Evolutionary conservation across 1,140 invertebrate species (phyloP).

Genomic region (Aphelenchoides avenae): DNA sequence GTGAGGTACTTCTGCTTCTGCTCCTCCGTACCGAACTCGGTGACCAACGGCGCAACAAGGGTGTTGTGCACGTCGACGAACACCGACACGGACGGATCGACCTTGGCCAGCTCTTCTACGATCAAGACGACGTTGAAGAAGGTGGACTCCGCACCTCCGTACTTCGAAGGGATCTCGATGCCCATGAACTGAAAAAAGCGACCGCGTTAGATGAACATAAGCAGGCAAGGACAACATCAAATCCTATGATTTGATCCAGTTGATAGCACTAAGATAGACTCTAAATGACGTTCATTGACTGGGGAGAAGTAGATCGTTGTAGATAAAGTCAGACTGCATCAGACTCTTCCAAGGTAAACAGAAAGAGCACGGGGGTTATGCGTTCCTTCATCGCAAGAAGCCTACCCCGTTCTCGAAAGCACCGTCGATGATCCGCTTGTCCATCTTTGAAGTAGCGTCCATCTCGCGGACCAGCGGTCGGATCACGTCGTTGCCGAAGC

Average conservation of each 20-base stretch:
- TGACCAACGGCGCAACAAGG: conserved; percentile 72
- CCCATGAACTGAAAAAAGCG: conserved; percentile 77
- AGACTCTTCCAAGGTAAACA: too few relatives aligned
- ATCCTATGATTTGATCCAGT: too few relatives aligned
- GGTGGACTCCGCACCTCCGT: conserved; percentile 77
- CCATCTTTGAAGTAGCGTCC: conserved; percentile 79
- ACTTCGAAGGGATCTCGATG: conserved; percentile 78
- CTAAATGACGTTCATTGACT: too few relatives aligned
- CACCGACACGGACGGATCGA: conserved; percentile 79
- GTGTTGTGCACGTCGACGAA: conserved; percentile 73
- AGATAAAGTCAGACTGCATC: too few relatives aligned
- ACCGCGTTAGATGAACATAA: too few relatives aligned
- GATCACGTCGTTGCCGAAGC: conserved; percentile 78
- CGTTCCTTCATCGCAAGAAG: too few relatives aligned
- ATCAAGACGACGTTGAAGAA: conserved; percentile 83
- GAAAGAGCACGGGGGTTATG: too few relatives aligned
- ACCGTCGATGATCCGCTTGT: conserved; percentile 69
- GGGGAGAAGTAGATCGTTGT: too few relatives aligned
- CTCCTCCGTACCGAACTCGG: conserved; percentile 64
- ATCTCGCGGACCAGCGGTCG: conserved; percentile 80
- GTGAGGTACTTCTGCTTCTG: conserved; percentile 68
- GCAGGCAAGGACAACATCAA: too few relatives aligned
- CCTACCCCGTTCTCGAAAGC: conserved; percentile 74
- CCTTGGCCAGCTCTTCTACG: conserved; percentile 88
- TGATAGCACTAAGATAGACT: too few relatives aligned